Evolutionary conservation across 2,888 invertebrate species (phyloP).

Genomic region (Dromius quadrimaculatus): DNA sequence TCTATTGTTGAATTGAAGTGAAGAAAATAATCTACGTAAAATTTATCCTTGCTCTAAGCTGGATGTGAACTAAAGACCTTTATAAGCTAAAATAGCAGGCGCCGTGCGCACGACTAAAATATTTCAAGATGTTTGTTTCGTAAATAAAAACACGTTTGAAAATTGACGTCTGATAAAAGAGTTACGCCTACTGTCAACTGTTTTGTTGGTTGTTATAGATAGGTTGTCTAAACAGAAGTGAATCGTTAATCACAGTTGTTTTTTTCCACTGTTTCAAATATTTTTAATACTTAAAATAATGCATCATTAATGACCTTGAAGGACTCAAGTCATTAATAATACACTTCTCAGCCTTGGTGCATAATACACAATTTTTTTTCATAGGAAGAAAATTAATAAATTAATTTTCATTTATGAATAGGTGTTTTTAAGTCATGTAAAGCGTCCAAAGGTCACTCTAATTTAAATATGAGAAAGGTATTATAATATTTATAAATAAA

Average conservation of each 20-base stretch:
- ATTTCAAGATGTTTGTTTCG: constrained; percentile 25
- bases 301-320: no score
- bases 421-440: constrained; percentile 7
- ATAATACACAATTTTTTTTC: no score
- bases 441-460: constrained; percentile 29
- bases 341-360: no score
- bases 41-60: constrained; percentile 21
- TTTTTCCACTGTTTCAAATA: no score
- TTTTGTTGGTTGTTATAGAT: no score
- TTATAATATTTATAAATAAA: constrained; percentile 28
- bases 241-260: no score
- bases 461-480: constrained; percentile 50
- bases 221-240: no score
- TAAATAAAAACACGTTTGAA: constrained; percentile 34
- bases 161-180: not conserved
- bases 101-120: constrained; percentile 5
- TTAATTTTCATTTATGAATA: not conserved
- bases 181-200: not conserved
- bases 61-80: constrained; percentile 35
- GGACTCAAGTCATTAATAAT: no score
- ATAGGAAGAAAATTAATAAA: no score
- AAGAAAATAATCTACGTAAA: constrained; percentile 27
- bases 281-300: no score
- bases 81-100: constrained; percentile 12
- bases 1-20: no score